phyloP scores from a whole-genome alignment of 1,140 invertebrate species.

The Saccostrea glomerata region DNA sequence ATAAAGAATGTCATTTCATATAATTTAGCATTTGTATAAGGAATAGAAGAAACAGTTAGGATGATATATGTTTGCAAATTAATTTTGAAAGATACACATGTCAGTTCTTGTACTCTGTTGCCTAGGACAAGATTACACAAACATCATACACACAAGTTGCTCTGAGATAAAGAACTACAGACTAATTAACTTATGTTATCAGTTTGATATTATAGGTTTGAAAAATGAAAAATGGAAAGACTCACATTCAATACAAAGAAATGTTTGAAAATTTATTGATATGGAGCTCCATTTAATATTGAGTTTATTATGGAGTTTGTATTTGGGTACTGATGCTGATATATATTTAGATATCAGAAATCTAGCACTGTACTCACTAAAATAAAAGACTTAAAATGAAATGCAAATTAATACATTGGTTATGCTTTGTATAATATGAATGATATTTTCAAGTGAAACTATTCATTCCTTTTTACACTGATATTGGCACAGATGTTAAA shows the following conservation, averaged over 20 bases:
- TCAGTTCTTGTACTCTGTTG: conserved; percentile 48
- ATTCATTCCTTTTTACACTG: neutral
- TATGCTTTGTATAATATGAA: no score
- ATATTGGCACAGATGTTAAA: neutral
- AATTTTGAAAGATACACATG: conserved; percentile 45
- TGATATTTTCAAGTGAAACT: no score
- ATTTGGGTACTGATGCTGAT: no score
- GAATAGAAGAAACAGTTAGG: neutral
- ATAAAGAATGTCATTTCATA: neutral
- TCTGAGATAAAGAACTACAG: neutral
- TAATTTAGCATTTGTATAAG: neutral
- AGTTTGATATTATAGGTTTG: neutral
- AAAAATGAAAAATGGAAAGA: no score
- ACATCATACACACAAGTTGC: conserved; percentile 27
- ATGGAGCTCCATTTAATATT: no score
- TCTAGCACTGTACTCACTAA: no score
- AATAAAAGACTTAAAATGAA: no score
- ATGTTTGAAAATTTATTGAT: no score
- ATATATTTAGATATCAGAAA: no score
- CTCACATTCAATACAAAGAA: no score
- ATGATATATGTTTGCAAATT: conserved; percentile 13
- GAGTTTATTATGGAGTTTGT: no score
- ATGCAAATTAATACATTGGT: no score
- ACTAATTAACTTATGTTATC: neutral
- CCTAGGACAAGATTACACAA: conserved; percentile 47